These are phyloP conservation scores for Diarsia brunnea DNA, from an alignment of 2,888 invertebrate genomes.

Conservation along the genomic window DNA sequence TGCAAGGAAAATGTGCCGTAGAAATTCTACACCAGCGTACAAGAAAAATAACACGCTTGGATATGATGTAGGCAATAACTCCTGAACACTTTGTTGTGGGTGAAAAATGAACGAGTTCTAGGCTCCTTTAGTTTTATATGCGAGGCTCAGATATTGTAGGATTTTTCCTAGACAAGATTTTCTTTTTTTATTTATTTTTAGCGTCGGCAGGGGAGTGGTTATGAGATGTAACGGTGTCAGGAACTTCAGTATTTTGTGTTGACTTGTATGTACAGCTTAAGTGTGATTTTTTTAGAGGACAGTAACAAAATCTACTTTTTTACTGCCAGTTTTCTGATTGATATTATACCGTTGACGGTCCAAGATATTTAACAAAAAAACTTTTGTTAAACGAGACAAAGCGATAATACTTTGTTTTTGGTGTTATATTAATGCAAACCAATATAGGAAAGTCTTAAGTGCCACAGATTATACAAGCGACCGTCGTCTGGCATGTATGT, in stretches of 20 bases:
- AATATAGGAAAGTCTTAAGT: neutral
- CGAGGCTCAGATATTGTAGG: constrained; percentile 11
- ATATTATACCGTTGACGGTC: neutral
- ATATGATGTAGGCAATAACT: constrained; percentile 71
- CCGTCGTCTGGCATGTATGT: too few species aligned
- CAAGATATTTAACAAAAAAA: neutral
- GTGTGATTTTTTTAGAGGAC: constrained; percentile 14
- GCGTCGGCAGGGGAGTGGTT: constrained; percentile 17
- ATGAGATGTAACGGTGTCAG: constrained; percentile 19
- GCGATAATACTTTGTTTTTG: too few species aligned
- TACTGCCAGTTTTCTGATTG: neutral
- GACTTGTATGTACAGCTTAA: neutral
- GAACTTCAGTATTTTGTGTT: constrained; percentile 10
- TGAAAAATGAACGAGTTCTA: constrained; percentile 72
- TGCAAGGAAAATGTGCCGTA: constrained; percentile 29
- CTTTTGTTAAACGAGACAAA: too few species aligned
- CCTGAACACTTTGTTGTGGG: constrained; percentile 69
- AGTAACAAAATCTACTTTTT: neutral
- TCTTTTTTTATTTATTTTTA: constrained; percentile 42
- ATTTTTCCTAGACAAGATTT: constrained; percentile 31
- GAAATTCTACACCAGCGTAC: constrained; percentile 39
- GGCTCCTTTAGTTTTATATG: constrained; percentile 65
- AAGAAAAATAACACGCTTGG: constrained; percentile 71
- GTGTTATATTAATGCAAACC: too few species aligned
- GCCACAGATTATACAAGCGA: neutral